These are phyloP conservation scores for Galaxea fascicularis DNA, from an alignment of 92 coral and sea anemone genomes.

Conservation along the genomic window DNA sequence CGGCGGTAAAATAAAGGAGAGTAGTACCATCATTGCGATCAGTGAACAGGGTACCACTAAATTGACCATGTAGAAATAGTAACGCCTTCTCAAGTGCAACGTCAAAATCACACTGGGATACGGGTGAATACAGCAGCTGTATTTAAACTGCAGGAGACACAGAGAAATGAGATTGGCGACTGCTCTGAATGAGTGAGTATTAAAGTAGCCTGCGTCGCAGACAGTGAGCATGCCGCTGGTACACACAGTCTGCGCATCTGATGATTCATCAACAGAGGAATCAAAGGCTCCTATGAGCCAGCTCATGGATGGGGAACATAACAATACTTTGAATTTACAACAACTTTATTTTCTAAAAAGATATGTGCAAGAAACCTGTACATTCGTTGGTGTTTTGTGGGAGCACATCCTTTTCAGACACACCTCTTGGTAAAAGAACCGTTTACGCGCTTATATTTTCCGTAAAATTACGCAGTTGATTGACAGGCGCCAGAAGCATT, in stretches of 20 bases:
- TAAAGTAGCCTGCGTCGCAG: not conserved
- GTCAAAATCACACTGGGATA: constrained; percentile 71
- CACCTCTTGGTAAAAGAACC: no score
- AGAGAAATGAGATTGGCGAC: not conserved
- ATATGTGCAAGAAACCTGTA: no score
- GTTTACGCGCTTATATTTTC: no score
- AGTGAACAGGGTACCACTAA: constrained; percentile 89
- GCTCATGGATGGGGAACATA: no score
- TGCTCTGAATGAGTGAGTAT: not conserved
- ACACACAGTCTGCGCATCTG: not conserved
- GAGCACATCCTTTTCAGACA: no score
- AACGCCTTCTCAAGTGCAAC: constrained; percentile 79
- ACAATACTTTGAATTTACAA: no score
- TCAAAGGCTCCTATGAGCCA: no score
- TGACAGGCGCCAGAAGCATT: no score
- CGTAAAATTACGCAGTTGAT: no score
- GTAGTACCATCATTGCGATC: constrained; percentile 83
- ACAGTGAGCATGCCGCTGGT: not conserved
- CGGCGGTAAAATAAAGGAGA: constrained; percentile 85
- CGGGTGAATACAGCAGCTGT: constrained; percentile 77
- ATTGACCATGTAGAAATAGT: constrained; percentile 79
- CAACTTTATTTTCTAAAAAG: no score
- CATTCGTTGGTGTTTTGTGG: no score
- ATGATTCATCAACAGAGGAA: no score
- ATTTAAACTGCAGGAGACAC: constrained; percentile 42